Percentiles rank a stretch among this genome's conserved stretches.
phyloP scores from a whole-genome alignment of 2,888 invertebrate species.

The Neoaliturus tenellus region DNA sequence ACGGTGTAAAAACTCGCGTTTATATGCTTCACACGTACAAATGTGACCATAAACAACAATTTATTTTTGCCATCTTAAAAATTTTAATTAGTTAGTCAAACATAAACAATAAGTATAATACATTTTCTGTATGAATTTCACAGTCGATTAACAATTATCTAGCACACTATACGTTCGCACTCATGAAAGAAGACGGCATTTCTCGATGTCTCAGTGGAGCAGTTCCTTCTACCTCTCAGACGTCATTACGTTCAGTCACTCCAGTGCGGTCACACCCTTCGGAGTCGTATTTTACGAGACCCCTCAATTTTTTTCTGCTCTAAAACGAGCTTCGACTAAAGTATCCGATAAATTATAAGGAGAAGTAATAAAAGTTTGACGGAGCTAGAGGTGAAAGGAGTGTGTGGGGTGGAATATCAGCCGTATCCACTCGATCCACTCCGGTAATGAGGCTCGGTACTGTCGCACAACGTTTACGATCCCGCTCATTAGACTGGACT shows the following conservation, averaged over 20 bases:
- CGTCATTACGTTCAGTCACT: not conserved
- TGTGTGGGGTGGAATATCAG: not conserved
- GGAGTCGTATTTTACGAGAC: not conserved
- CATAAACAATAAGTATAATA: too few relatives aligned
- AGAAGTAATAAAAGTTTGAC: not conserved
- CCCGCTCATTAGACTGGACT: conserved; percentile 1
- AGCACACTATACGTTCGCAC: too few relatives aligned
- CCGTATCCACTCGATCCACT: not conserved
- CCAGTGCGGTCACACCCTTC: not conserved
- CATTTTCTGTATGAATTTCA: too few relatives aligned
- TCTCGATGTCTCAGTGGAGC: too few relatives aligned
- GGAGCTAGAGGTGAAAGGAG: conserved; percentile 11
- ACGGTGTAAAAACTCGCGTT: too few relatives aligned
- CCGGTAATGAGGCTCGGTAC: not conserved
- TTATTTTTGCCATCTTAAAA: too few relatives aligned
- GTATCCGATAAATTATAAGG: conserved; percentile 14
- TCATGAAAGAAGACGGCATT: too few relatives aligned
- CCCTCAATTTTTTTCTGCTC: not conserved
- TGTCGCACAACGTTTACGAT: not conserved
- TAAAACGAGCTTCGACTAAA: not conserved
- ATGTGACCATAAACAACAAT: too few relatives aligned
- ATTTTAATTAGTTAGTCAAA: too few relatives aligned
- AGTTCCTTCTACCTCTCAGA: not conserved
- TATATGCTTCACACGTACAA: too few relatives aligned
- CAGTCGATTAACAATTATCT: too few relatives aligned